Percentiles rank a stretch among this genome's conserved stretches.
Conservation (phyloP, 2,888 invertebrate species). For the Patella depressa region DNA sequence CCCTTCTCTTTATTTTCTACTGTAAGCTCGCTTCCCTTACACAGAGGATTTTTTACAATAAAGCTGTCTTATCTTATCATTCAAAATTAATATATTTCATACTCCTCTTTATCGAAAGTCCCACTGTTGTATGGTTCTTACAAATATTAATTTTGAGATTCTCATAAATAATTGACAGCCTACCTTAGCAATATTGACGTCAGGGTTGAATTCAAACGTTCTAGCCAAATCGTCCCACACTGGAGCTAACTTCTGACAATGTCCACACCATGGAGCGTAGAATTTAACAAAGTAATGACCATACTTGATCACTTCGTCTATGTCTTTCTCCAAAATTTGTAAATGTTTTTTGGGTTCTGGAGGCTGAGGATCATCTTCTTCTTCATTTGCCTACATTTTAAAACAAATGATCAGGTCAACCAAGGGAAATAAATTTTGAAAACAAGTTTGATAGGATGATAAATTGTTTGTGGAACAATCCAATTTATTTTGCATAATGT, state of each 20-base stretch:
- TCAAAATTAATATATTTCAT: too few species aligned
- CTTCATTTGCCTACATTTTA: slow-evolving; percentile 6
- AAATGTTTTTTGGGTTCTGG: slow-evolving; percentile 22
- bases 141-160: not conserved
- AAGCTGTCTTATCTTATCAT: too few species aligned
- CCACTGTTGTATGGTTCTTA: too few species aligned
- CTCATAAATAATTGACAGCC: not conserved
- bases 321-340: slow-evolving; percentile 79
- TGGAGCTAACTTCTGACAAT: slow-evolving; percentile 87
- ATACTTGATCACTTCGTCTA: slow-evolving; percentile 79
- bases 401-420: not conserved
- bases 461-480: not conserved
- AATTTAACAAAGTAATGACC: slow-evolving; percentile 92
- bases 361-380: slow-evolving; percentile 17
- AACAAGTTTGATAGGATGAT: not conserved
- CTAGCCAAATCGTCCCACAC: slow-evolving; percentile 87
- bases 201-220: slow-evolving; percentile 78
- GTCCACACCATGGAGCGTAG: slow-evolving; percentile 92
- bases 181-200: slow-evolving; percentile 81
- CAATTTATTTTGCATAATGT: too few species aligned
- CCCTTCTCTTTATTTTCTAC: too few species aligned
- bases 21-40: too few species aligned
- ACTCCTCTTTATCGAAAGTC: too few species aligned
- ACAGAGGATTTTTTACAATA: too few species aligned
- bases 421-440: not conserved